phyloP scores from a whole-genome alignment of 2,113 vertebrate species.

The Catharus bicknelli region DNA sequence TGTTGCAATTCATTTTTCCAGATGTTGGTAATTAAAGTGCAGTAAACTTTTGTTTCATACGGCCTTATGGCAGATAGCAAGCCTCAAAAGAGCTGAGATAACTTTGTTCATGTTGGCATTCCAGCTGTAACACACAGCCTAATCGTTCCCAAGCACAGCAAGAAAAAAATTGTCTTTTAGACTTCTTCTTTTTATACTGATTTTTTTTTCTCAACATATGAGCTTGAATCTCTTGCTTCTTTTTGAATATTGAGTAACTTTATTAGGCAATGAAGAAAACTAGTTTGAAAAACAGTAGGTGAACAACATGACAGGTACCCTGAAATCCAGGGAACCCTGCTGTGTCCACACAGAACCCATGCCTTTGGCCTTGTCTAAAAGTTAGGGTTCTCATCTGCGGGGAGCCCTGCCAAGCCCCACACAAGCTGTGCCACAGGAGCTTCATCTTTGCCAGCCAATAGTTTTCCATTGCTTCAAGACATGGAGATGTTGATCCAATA shows the following conservation, averaged over 20 bases:
- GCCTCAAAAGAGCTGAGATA: not conserved
- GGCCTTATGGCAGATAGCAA: not conserved
- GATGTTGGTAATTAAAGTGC: conserved; percentile 33
- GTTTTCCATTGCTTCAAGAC: not conserved
- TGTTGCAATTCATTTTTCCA: not conserved
- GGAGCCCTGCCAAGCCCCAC: not conserved
- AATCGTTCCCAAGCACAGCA: not conserved
- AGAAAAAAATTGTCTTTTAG: not conserved
- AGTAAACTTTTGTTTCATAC: not conserved
- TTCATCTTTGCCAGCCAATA: not conserved
- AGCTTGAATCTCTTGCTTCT: not conserved
- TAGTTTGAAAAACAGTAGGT: not conserved
- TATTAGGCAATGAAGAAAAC: not conserved
- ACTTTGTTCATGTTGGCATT: not conserved
- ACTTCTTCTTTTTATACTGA: not conserved
- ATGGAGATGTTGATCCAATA: no score
- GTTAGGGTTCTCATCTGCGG: rapidly evolving
- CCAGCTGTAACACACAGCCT: not conserved
- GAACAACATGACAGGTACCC: not conserved
- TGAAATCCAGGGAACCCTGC: not conserved
- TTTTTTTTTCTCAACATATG: not conserved
- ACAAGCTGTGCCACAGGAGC: not conserved
- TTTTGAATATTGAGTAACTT: not conserved
- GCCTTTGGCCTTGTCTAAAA: not conserved
- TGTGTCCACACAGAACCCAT: rapidly evolving